phyloP scores from a whole-genome alignment of 1,140 invertebrate genomes.

The Planococcus citri region DNA sequence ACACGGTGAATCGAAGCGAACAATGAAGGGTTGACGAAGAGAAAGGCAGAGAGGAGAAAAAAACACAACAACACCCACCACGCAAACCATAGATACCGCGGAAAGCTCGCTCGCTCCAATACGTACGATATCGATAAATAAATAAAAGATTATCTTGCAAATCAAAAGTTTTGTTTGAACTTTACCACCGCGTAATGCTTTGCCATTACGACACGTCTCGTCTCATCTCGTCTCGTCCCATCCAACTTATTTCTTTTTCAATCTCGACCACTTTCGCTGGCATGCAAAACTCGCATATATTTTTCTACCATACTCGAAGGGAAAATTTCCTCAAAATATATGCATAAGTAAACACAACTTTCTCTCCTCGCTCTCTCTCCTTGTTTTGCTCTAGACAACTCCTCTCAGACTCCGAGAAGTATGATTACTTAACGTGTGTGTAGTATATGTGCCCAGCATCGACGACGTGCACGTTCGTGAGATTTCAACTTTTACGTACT shows the following conservation, averaged over 20 bases:
- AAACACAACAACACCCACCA: background rate
- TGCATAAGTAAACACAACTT: no score
- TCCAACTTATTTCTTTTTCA: background rate
- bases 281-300: background rate
- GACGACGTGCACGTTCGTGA: background rate
- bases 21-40: no score
- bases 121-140: background rate
- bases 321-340: no score
- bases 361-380: no score
- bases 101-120: background rate
- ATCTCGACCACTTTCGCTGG: background rate
- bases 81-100: background rate
- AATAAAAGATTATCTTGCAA: background rate
- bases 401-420: background rate
- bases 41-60: no score
- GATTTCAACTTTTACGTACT: background rate
- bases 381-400: no score
- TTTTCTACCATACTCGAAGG: no score
- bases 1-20: no score
- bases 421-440: background rate
- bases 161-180: conserved; percentile 7
- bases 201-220: no score
- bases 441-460: no score
- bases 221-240: background rate
- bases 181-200: background rate